These are phyloP conservation scores for Notolepis coatsorum DNA, from an alignment of 2,797 vertebrate genomes.

Conservation along the genomic window DNA sequence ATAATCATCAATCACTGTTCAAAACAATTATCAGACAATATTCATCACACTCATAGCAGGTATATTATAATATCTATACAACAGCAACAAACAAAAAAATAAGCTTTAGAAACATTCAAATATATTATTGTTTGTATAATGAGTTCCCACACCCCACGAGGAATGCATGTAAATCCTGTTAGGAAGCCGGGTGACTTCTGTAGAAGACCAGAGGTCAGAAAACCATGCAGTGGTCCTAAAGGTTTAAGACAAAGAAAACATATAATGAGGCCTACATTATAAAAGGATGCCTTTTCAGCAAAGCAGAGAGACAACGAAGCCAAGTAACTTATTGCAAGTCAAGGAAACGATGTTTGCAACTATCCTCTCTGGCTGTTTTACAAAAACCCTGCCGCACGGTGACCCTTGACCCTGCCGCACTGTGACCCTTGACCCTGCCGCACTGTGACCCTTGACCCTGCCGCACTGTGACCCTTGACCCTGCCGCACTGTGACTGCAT, in stretches of 20 bases:
- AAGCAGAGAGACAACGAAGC: slow-evolving; percentile 71
- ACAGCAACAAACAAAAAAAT: slow-evolving; percentile 63
- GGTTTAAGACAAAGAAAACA: slow-evolving; percentile 68
- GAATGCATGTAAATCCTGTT: slow-evolving; percentile 56
- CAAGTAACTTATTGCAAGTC: slow-evolving; percentile 81
- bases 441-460: slow-evolving; percentile 62
- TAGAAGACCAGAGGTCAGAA: slow-evolving; percentile 65
- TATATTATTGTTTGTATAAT: slow-evolving; percentile 74
- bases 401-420: slow-evolving; percentile 61
- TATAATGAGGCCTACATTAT: slow-evolving; percentile 62
- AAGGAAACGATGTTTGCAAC: slow-evolving; percentile 64
- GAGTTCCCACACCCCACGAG: slow-evolving; percentile 59
- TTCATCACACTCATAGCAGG: slow-evolving; percentile 79
- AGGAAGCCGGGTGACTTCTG: slow-evolving; percentile 57
- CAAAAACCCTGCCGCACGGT: slow-evolving; percentile 64
- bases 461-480: slow-evolving; percentile 65
- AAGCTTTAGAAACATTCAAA: slow-evolving; percentile 81
- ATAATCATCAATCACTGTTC: slow-evolving; percentile 79
- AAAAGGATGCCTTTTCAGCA: slow-evolving; percentile 61
- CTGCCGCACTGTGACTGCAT: slow-evolving; percentile 59
- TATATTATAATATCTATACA: slow-evolving; percentile 81
- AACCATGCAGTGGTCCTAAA: slow-evolving; percentile 62
- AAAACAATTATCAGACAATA: slow-evolving; percentile 80
- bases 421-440: slow-evolving; percentile 57
- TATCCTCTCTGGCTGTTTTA: slow-evolving; percentile 50